Percentiles rank a stretch among this genome's conserved stretches.
These are phyloP conservation scores for Athene noctua DNA, from an alignment of 2,113 vertebrate genomes.

Conservation along the genomic window DNA sequence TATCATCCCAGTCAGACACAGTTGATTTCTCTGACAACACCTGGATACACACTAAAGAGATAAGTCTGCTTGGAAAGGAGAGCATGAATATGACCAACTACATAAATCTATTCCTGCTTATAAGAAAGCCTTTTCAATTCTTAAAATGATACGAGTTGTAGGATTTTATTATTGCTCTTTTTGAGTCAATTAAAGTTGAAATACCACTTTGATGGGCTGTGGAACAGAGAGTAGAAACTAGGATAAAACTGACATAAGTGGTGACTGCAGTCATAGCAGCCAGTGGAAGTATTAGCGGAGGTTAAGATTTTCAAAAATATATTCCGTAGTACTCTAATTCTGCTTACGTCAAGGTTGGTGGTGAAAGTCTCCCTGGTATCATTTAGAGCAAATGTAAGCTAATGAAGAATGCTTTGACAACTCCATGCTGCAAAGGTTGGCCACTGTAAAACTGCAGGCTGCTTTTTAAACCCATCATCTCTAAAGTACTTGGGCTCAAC, in stretches of 20 bases:
- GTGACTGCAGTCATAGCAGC: neutral
- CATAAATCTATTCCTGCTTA: neutral
- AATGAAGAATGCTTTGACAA: neutral
- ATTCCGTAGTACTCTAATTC: accelerated
- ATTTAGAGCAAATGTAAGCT: neutral
- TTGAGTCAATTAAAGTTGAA: neutral
- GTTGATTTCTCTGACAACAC: neutral
- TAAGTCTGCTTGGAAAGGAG: neutral
- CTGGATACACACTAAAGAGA: neutral
- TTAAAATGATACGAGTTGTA: neutral
- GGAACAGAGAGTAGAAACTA: neutral
- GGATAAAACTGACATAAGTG: neutral
- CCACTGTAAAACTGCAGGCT: neutral
- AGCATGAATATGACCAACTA: neutral
- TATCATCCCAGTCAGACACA: neutral
- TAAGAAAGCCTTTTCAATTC: neutral
- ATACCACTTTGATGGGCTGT: neutral
- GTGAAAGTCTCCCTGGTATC: neutral
- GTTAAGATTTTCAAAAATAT: neutral
- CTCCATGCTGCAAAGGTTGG: neutral
- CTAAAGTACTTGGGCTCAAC: neutral
- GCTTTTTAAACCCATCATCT: neutral
- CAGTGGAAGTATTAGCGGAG: neutral
- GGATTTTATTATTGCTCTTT: neutral
- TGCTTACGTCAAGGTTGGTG: neutral